Evolutionary conservation across 1,140 invertebrate genomes (phyloP), one percentile per base, ranked within the genome.

Genomic region (Euwallacea similis): DNA sequence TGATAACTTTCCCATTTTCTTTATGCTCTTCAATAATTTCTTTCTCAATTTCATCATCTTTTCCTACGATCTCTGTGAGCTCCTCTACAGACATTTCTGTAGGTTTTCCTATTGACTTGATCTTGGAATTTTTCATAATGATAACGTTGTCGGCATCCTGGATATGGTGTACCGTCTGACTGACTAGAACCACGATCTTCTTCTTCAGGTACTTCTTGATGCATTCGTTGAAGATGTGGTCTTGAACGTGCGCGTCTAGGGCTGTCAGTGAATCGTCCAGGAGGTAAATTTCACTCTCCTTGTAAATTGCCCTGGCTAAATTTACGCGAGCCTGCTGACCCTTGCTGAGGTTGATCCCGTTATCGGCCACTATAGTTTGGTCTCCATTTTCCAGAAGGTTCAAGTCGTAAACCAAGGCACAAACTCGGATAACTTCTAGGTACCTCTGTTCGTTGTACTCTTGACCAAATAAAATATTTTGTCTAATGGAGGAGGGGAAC

Each of bases 281-380:
- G 0, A 94, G 81, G 76, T 93, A 94, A 50, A 94, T 87, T 75
- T 92, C 90, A 6, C 89, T 88, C 81, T 90, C 86, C 60, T 88
- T 87, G 81, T 96, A 96, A 7, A 95, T 85, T 10, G 93, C 88
- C 66, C 93, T 87, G 0, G 94, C 94, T 43, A 96, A 82, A 78
- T 93, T 95, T 7, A 98, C 91, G 76, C 96, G 87, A 0, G 95
- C 94, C 76, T 93, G 90, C 82, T 98, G 96, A 56, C 96, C 93
- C 43, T 93, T 93, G 74, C 90, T 93, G 4, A 94, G 81, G 46
- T 88, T 88, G 8, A 89, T 86, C 54, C 94, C 93, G 80, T 89
- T 85, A 76, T 96, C 93, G 44, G 92, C 92, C 2, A 95, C 90
- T n/a, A 93, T 81, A 0, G 93, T 94, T 74, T 87, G 84, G 76